Evolutionary conservation across 2,113 vertebrate species (phyloP), one percentile per base, ranked within the genome.

Genomic region (Bufo gargarizans): DNA sequence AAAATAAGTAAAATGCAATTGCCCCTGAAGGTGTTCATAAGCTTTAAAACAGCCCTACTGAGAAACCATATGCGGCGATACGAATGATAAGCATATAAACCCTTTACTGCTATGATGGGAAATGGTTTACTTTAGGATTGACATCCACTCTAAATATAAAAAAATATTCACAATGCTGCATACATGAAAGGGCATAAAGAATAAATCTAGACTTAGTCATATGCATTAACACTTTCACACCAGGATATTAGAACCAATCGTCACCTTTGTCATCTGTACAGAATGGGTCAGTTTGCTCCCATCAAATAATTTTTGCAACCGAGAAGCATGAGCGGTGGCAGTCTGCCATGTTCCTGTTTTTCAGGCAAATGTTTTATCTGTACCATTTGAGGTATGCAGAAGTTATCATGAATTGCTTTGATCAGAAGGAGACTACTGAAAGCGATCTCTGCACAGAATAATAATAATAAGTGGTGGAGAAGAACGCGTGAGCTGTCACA

Each of bases 361-460:
- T 58, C 5, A 53, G 53, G 53, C 5, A 53, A 53, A 53, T 63
- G 20, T 50, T 67, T 82, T 43, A 45, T 82, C 33, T 49, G 45
- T 13, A 50, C 33, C 14, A 71, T 84, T 84, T 69, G 9, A 84
- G 63, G 63, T 71, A 71, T 84, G 63, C 53, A 12, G 5, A 50
- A 22, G 6, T 43, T 71, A 50, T 17, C n/a, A 55, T 1, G n/a
- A 71, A 84, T 9, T 33, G n/a, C n/a, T 69, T 53, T 65, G 20
- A 84, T 71, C 82, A 84, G 47, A 33, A n/a, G 19, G 8, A 4
- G 17, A 69, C n/a, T 67, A 53, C 55, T 47, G 63, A 83, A 83
- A 83, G 69, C 33, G 1, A 16, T 83, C 22, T 69, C 67, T 53
- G 47, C 43, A 20, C 74, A 16, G 33, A 33, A 33, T 33, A 58